Conservation (phyloP, 2,113 vertebrate species). For the Halcyon senegalensis region DNA sequence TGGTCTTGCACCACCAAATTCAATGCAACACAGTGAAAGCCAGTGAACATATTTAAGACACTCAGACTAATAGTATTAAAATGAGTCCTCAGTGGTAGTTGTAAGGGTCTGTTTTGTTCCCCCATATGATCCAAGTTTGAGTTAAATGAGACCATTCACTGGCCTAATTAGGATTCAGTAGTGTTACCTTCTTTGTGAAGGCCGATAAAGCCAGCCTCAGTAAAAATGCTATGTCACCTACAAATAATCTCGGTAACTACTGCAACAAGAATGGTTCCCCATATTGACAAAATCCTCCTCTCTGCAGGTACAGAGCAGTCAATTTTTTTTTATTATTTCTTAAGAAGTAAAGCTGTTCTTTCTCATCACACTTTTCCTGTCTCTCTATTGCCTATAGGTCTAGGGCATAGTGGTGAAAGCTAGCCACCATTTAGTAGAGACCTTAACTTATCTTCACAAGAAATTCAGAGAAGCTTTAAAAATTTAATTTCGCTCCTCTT, state of each 20-base stretch:
- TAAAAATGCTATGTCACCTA: neutral
- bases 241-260: neutral
- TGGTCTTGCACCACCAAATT: neutral
- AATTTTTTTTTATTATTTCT: neutral
- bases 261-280: neutral
- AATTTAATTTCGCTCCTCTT: neutral
- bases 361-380: neutral
- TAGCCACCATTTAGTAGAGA: neutral
- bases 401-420: neutral
- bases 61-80: neutral
- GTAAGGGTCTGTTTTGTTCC: conserved; percentile 15
- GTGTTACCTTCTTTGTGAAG: neutral
- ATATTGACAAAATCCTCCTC: neutral
- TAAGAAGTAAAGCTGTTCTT: neutral
- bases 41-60: neutral
- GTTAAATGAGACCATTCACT: conserved; percentile 16
- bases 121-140: neutral
- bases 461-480: neutral
- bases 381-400: neutral
- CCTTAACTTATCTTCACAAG: neutral
- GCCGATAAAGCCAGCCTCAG: neutral
- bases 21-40: neutral
- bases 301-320: neutral
- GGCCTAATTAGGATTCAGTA: conserved; percentile 30
- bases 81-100: neutral